Base-by-base conservation (phyloP, 2,888 invertebrate species). In the Macaria notata region DNA sequence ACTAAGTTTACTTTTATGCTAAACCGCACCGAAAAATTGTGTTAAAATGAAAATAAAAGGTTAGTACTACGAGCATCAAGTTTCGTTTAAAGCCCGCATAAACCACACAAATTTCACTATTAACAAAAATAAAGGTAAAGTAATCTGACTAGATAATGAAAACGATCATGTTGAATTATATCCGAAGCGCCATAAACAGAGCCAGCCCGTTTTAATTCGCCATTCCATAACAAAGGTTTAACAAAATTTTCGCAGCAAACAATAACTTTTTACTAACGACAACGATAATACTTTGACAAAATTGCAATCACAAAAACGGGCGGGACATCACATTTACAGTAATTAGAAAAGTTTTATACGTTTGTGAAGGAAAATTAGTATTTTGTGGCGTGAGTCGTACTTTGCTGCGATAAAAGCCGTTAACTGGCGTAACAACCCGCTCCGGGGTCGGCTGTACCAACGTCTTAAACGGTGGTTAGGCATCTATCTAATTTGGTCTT, bases 261-360 rank as follows among this genome's bases (percentile, higher is more conserved):
- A 63, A 65, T 67, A 67, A 65, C 62, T 67, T 67, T 45, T 57
- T 62, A 61, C 43, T 67, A 70, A 72, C 66, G 69, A 65, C 68
- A 59, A 69, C 66, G 58, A 59, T 68, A 66, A 73, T 69, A 68
- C 71, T 70, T 71, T 69, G 67, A 73, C 69, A 69, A 72, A 75
- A 76, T 81, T 76, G 81, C 79, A 84, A 81, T 81, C 75, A 76
- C 78, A 75, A 80, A 78, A 78, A 73, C 73, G 71, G 71, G 70
- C 64, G 76, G 76, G 74, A 78, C 80, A 79, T 84, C 83, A 81
- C 83, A 81, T 86, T 86, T 78, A 76, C 73, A 71, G 81, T 88
- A 88, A 88, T 86, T 88, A 86, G 84, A 83, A 86, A 88, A 88
- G 85, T 88, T 88, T 79, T 79, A 81, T 85, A 79, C 84, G 79